A percentile compares a stretch with the other conserved stretches of the same genome.
These are phyloP conservation scores for Calycopis cecrops DNA, from an alignment of 1,140 invertebrate genomes.

Conservation along the genomic window DNA sequence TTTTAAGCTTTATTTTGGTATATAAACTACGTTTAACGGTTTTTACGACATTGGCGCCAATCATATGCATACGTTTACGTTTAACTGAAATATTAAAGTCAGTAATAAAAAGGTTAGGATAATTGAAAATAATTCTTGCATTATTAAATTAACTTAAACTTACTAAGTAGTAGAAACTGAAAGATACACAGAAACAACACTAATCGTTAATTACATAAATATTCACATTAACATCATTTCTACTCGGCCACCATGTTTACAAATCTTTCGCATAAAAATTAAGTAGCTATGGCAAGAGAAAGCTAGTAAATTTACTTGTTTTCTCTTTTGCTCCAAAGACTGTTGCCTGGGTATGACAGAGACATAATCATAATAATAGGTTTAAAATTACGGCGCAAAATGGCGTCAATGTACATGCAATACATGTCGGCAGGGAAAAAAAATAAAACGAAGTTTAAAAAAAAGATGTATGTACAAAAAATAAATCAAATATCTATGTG, in stretches of 20 bases:
- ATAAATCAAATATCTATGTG: neutral
- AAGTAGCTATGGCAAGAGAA: conserved; percentile 48
- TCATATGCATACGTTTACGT: conserved; percentile 71
- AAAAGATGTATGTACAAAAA: too few relatives aligned
- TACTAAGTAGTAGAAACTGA: conserved; percentile 36
- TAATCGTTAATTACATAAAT: conserved; percentile 22
- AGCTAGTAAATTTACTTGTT: conserved; percentile 52
- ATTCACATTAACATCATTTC: conserved; percentile 35
- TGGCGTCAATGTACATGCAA: conserved; percentile 40
- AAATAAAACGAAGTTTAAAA: too few relatives aligned
- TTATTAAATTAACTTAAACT: neutral
- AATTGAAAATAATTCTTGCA: neutral
- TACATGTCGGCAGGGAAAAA: too few relatives aligned
- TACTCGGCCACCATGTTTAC: conserved; percentile 71
- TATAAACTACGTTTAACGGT: conserved; percentile 55
- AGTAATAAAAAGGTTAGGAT: conserved; percentile 2
- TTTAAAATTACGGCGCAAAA: conserved; percentile 58
- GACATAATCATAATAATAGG: conserved; percentile 46
- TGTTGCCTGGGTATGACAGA: conserved; percentile 40
- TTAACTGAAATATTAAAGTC: conserved; percentile 25
- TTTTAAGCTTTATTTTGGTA: conserved; percentile 28
- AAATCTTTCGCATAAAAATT: conserved; percentile 68
- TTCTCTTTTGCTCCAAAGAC: conserved; percentile 45
- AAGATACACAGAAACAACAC: conserved; percentile 22
- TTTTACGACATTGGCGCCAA: conserved; percentile 69